Conservation (phyloP, 2,888 invertebrate species). For the Caenorhabditis auriculariae region DNA sequence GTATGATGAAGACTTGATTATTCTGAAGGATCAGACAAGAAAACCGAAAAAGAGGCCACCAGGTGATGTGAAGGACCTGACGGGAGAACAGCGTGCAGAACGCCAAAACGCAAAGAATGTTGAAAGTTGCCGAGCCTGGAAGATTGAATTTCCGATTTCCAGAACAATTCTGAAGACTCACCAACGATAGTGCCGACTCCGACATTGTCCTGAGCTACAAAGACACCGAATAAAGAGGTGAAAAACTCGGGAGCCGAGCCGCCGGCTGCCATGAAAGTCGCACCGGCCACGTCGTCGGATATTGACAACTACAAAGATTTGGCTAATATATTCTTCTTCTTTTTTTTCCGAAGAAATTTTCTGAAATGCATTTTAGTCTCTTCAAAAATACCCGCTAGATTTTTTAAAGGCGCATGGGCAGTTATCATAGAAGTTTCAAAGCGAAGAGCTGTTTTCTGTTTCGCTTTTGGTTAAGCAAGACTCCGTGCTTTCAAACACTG, state of each 20-base stretch:
- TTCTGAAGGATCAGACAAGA: neutral
- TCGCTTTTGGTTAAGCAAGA: too few relatives aligned
- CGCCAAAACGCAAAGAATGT: conserved; percentile 60
- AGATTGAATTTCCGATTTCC: neutral
- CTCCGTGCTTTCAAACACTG: too few relatives aligned
- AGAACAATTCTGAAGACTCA: conserved; percentile 4
- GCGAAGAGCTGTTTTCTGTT: too few relatives aligned
- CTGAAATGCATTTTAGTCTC: neutral
- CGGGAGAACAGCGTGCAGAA: conserved; percentile 59
- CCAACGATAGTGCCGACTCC: conserved; percentile 94
- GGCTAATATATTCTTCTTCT: neutral
- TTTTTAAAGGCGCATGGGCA: neutral
- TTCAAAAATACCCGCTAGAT: neutral
- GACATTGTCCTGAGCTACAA: conserved; percentile 94
- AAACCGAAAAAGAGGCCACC: conserved; percentile 57
- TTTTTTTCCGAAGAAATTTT: neutral
- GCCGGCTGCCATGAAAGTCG: conserved; percentile 98
- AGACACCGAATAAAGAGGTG: conserved; percentile 94
- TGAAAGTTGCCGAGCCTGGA: conserved; percentile 67
- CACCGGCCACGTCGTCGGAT: conserved; percentile 94
- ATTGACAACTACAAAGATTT: conserved; percentile 73
- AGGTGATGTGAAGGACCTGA: conserved; percentile 51
- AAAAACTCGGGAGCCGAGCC: conserved; percentile 93
- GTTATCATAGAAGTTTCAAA: too few relatives aligned
- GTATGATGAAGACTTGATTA: neutral